These are phyloP conservation scores for Poecilia picta DNA, from an alignment of 2,797 vertebrate genomes.

Conservation along the genomic window DNA sequence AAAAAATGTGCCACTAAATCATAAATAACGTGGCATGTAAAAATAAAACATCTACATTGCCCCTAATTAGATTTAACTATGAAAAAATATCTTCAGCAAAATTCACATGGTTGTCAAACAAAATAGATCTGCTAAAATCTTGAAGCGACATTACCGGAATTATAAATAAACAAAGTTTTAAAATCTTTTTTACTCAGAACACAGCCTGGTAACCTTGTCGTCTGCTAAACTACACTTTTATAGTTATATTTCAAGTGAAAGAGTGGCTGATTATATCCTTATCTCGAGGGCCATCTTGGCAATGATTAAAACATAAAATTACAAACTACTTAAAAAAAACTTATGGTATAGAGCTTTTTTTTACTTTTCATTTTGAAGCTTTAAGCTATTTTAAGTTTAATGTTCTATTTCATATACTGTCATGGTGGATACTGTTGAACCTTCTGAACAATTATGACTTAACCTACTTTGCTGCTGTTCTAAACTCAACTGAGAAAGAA, in stretches of 20 bases:
- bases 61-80: neutral
- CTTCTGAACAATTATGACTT: neutral
- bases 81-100: neutral
- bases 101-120: neutral
- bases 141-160: neutral
- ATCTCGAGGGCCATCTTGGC: neutral
- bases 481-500: neutral
- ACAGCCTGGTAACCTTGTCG: neutral
- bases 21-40: neutral
- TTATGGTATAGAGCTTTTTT: neutral
- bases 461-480: neutral
- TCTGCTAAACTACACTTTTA: neutral
- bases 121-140: neutral
- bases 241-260: neutral
- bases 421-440: neutral
- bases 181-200: neutral
- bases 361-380: neutral
- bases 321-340: neutral
- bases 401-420: neutral
- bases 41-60: neutral
- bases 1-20: neutral
- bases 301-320: neutral
- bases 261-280: neutral
- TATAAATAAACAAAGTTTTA: neutral
- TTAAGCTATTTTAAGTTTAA: neutral